Base-by-base conservation (phyloP, 2,888 invertebrate species). In the Scaptomyza cyrtandrae region DNA sequence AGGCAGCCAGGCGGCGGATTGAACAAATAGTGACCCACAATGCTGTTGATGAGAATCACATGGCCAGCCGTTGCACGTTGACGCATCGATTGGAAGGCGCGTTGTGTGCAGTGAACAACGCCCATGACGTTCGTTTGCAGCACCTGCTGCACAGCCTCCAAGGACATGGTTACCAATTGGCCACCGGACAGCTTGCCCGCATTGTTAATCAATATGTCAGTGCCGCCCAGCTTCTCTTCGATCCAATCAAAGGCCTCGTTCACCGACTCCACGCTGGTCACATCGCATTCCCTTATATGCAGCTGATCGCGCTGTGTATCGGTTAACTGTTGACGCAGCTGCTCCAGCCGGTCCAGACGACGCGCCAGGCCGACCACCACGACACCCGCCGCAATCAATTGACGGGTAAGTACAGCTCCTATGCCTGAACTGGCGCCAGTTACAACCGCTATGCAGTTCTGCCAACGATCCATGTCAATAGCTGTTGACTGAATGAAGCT, bases 371-470 rank as follows among this genome's bases (percentile, higher is more conserved):
- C 94, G 3, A 94, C 92, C 0, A 94, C 94, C 43, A 91, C 91
- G 71, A 94, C 77, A 1, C 94, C 94, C n/a, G 91, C 89, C 37
- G 90, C 84, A 0, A 92, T 91, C 9, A 94, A 87, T 43, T 91
- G 89, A 16, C 85, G 80, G 9, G 89, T 89, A n/a, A 93, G 90
- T 3, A 91, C 92, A 1, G 93, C 93, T 14, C 94, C 95, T 43
- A 95, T 94, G 3, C 94, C 95, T 0, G 93, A 92, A 85, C 94
- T 94, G 11, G 94, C 94, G 1, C 95, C 95, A 1, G 94, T 95
- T 57, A 95, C 94, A 27, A 95, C 92, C 0, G 94, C 94, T 0
- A 94, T 93, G 79, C 93, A 93, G 43, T 93, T 94, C 1, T 78
- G 77, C 94, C 94, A 95, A 58, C 94, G 93, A 29, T 95, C 93